Base-by-base conservation (phyloP, 2,888 invertebrate genomes). In the Apocheima hispidaria region DNA sequence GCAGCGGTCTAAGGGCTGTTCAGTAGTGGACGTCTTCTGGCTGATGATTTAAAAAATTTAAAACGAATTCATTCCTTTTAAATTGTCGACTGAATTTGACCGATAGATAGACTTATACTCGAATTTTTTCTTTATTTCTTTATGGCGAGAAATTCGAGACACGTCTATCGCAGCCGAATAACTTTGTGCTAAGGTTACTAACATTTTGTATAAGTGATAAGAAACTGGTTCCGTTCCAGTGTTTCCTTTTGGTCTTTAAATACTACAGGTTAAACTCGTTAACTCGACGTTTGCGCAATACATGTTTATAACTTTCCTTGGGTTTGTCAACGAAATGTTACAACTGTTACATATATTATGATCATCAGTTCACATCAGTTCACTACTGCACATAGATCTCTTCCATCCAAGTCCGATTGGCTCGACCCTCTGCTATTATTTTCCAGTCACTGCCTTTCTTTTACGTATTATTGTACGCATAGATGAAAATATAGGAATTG, bases 181-280 rank as follows among this genome's bases (percentile, higher is more conserved):
- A 62, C 63, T 56, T 60, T 35, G 51, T 38, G 35, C 44, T 48
- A 50, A 44, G 30, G 48, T 48, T 46, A 41, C 51, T 64, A 21
- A 56, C 52, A 7, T 52, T 63, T 44, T 23, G 49, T 33, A 26
- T 12, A 30, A 28, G 20, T 52, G 63, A 67, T 69, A 69, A 69
- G 41, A 20, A 67, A 65, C 63, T 33, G 69, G 67, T 60, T 59
- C 28, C 44, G 64, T 60, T 57, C 38, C 56, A 33, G 46, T 53
- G 20, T 61, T 56, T 56, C 50, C 49, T 12, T 50, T 61, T 35
- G 26, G 12, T 12, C 12, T 36, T 56, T 28, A 52, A 36, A 40
- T 35, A 18, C 10, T 38, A 57, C 56, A 43, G 46, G 40, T 57
- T 56, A 48, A 53, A 62, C 61, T 21, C 26, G 61, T 51, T 56